These are phyloP conservation scores for Nymphicus hollandicus DNA, from an alignment of 2,113 vertebrate genomes.

Conservation along the genomic window DNA sequence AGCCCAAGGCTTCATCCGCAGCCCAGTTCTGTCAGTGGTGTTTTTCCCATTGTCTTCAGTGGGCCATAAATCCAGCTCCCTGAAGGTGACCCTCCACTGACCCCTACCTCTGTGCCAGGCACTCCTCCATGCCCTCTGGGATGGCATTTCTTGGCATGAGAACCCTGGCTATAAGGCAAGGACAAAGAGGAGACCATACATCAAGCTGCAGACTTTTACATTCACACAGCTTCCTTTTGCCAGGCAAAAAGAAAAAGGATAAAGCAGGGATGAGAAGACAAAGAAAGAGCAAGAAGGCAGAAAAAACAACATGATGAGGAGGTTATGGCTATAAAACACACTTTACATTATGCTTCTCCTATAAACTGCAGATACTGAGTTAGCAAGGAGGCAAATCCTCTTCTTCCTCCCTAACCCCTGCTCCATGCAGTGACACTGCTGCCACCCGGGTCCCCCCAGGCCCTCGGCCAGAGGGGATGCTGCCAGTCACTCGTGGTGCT, in stretches of 20 bases:
- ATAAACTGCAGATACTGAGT: accelerated
- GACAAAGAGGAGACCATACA: neutral
- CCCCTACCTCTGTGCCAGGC: neutral
- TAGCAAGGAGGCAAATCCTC: neutral
- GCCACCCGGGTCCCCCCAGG: neutral
- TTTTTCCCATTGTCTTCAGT: neutral
- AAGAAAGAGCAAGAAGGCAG: neutral
- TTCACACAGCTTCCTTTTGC: neutral
- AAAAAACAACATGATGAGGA: neutral
- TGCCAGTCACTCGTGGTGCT: neutral
- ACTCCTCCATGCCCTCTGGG: neutral
- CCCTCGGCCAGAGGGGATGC: neutral
- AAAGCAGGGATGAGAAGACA: neutral
- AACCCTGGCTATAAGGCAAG: neutral
- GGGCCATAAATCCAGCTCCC: neutral
- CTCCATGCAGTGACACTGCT: neutral
- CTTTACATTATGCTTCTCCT: neutral
- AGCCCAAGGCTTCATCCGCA: neutral
- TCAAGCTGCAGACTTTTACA: neutral
- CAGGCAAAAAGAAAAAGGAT: neutral
- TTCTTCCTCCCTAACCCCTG: neutral
- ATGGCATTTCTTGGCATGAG: neutral
- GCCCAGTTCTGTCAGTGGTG: neutral
- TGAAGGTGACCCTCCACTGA: neutral
- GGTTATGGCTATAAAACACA: neutral